Evolutionary conservation across 2,113 vertebrate genomes (phyloP).

Genomic region (Notarius lentiginosus): DNA sequence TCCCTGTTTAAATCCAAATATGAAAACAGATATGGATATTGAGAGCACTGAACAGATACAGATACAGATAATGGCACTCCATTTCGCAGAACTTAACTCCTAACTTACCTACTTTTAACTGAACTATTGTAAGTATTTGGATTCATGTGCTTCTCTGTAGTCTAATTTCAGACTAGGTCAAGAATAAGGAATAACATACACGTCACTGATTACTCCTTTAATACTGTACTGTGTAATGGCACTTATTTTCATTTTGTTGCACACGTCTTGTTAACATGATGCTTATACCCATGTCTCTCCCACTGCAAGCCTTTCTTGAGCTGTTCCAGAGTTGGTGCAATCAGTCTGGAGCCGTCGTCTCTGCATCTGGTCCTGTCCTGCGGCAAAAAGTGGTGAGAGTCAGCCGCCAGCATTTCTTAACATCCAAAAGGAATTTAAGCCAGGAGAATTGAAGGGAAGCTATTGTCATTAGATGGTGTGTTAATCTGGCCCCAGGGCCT

Average conservation of each 20-base stretch:
- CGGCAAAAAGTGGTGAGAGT: constrained; percentile 20
- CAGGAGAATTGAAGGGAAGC: constrained; percentile 27
- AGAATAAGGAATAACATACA: not conserved
- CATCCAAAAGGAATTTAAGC: constrained; percentile 40
- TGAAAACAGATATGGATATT: not conserved
- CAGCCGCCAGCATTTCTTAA: constrained; percentile 29
- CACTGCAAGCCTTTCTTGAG: constrained; percentile 5
- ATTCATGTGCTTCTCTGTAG: not conserved
- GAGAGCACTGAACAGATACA: not conserved
- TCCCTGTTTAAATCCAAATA: not conserved
- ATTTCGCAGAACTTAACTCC: not conserved
- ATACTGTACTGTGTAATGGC: not conserved
- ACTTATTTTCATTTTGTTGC: not conserved
- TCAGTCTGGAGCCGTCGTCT: not conserved
- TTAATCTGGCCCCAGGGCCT: constrained; percentile 37
- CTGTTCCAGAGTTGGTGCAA: constrained; percentile 22
- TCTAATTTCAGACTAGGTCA: not conserved
- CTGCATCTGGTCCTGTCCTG: constrained; percentile 41
- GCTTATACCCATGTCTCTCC: not conserved
- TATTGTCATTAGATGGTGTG: constrained; percentile 47
- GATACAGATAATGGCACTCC: not conserved
- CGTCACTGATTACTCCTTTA: not conserved
- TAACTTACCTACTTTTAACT: not conserved
- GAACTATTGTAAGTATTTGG: not conserved
- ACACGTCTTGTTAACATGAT: not conserved